These are phyloP conservation scores for Chionomys nivalis DNA, from an alignment of 2,113 vertebrate genomes.

Conservation along the genomic window DNA sequence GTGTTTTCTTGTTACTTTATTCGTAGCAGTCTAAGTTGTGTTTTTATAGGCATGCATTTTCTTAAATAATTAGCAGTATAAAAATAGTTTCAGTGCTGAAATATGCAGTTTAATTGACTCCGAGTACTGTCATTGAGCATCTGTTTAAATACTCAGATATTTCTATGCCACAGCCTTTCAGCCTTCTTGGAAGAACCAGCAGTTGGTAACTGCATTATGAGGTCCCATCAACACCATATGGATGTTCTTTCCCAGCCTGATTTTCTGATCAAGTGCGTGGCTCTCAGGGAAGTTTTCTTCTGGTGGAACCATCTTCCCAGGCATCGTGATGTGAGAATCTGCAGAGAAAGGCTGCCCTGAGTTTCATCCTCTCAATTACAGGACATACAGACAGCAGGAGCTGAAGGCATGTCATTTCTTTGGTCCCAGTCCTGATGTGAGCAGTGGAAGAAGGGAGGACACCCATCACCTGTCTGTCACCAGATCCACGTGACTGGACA, in stretches of 20 bases:
- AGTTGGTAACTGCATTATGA: background rate
- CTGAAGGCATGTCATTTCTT: fast-evolving
- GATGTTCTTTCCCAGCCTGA: background rate
- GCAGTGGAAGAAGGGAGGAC: background rate
- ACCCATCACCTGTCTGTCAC: too few species aligned
- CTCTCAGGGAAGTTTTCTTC: background rate
- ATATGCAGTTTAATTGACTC: background rate
- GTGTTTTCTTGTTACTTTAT: constrained; percentile 17
- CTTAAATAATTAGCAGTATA: constrained; percentile 40
- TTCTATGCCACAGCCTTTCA: background rate
- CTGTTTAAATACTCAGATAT: background rate
- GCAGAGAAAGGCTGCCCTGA: background rate
- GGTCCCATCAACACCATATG: background rate
- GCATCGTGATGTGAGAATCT: background rate
- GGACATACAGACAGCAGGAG: background rate
- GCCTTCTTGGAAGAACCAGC: background rate
- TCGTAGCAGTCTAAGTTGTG: background rate
- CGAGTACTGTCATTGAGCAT: background rate
- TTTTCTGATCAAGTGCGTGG: background rate
- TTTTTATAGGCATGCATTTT: constrained; percentile 9
- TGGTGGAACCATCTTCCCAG: background rate
- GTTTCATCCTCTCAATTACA: background rate
- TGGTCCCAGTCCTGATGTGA: fast-evolving
- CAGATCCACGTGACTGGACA: background rate
- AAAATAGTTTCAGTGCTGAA: background rate